phyloP scores from a whole-genome alignment of 2,797 vertebrate species.

The Botia almorhae region DNA sequence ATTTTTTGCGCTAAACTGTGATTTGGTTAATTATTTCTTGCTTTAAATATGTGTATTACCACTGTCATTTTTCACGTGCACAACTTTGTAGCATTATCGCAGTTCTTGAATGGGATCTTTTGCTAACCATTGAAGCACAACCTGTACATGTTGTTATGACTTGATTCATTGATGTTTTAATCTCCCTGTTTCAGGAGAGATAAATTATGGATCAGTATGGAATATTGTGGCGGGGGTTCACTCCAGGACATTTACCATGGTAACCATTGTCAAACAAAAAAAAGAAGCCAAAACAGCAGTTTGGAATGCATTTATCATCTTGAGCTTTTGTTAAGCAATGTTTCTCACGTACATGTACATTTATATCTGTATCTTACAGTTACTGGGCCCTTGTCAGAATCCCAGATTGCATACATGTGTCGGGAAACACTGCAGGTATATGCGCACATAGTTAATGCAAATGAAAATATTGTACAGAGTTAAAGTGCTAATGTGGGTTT shows the following conservation, averaged over 20 bases:
- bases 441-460: not conserved
- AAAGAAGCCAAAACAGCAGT: slow-evolving; percentile 1
- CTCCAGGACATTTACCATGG: slow-evolving; percentile 98
- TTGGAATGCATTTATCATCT: not conserved
- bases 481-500: slow-evolving; percentile 3
- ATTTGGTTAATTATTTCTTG: not conserved
- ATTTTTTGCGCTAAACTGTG: not conserved
- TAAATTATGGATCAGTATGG: slow-evolving; percentile 99
- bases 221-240: slow-evolving; percentile 97
- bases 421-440: slow-evolving; percentile 97
- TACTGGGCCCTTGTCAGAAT: slow-evolving; percentile 93
- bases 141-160: not conserved
- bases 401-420: slow-evolving; percentile 97
- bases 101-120: not conserved
- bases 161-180: slow-evolving; percentile 20
- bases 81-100: not conserved
- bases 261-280: slow-evolving; percentile 61
- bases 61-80: not conserved
- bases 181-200: slow-evolving; percentile 83
- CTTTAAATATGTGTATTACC: not conserved
- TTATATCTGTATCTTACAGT: slow-evolving; percentile 74
- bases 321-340: slow-evolving; percentile 1
- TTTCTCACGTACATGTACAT: not conserved
- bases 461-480: not conserved
- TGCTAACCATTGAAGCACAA: not conserved